These are phyloP conservation scores for Beroe forskalii DNA, from an alignment of 37 sponge, comb jelly and placozoan genomes.

Conservation along the genomic window DNA sequence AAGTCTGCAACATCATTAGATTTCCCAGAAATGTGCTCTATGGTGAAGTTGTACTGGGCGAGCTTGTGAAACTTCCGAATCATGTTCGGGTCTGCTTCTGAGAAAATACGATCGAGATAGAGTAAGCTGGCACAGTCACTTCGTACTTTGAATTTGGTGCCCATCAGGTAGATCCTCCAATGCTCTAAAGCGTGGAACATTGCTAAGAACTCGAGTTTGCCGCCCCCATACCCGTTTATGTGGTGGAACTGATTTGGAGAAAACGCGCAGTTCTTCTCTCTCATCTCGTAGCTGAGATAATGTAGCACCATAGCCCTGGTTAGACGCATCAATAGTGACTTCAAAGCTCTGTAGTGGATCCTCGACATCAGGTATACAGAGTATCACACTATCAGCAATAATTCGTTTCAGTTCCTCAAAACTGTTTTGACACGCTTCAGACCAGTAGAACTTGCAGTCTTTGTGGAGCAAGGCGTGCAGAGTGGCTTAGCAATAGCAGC, in stretches of 20 bases:
- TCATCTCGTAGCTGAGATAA: not conserved
- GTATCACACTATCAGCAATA: not conserved
- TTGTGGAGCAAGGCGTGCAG: not conserved
- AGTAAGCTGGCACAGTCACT: not conserved
- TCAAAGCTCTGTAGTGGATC: not conserved
- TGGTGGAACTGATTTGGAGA: not conserved
- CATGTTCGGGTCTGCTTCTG: not conserved
- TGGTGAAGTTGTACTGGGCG: not conserved
- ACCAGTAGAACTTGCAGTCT: not conserved
- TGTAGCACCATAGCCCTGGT: not conserved
- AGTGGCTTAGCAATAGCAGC: not conserved
- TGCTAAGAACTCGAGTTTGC: not conserved
- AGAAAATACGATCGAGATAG: not conserved
- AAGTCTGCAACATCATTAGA: not conserved
- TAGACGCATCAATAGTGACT: not conserved
- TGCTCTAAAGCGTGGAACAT: not conserved
- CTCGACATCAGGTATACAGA: not conserved
- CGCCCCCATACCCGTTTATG: not conserved
- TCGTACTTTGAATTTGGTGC: not conserved
- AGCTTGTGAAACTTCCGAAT: not conserved
- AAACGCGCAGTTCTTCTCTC: not conserved
- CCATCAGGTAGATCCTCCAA: not conserved
- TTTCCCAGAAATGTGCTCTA: not conserved
- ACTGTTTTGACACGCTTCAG: not conserved
- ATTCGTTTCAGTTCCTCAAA: not conserved